Base-by-base conservation (phyloP, 2,797 vertebrate species). In the Poeciliopsis turneri region DNA sequence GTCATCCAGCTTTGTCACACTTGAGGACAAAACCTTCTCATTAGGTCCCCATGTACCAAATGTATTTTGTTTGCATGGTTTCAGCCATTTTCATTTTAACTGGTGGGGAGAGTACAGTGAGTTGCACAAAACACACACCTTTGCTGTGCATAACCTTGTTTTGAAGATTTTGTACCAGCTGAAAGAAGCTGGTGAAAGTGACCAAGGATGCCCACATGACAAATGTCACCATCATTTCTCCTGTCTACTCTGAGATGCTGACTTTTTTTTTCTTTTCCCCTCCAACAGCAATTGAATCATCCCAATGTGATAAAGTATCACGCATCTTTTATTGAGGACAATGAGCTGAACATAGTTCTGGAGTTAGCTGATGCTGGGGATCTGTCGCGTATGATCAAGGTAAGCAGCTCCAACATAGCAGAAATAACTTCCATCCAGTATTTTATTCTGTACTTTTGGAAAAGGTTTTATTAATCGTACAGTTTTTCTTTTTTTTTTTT, bases 221-320 rank as follows among this genome's bases (percentile, higher is more conserved):
- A 88, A 89, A 74, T 87, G 78, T 90, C 89, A 87, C 76, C 85
- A 78, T 47, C 83, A 81, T 81, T 72, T 86, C 78, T 59, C 78
- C 66, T 86, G 25, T 79, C 70, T 18, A 33, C 64, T 80, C 70
- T 90, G 43, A 80, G 83, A 79, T 71, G 20, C 43, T 66, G 33
- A 66, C 61, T 20, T 43, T 45, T 84, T 84, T 69, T 25, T 69
- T 76, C 47, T 13, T 59, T 59, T 64, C 13, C 46, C 10, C 57
- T 74, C 66, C 72, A 64, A 83, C 95, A 99, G 98, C 98, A 99
- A 98, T 89, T 99, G 94, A 99, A 99, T 92, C 98, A 99, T 88
- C 97, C 98, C 85, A 99, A 99, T 93, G 98, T 99, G 88, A 99
- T 99, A 93, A 99, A 99, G 94, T 99, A 99, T 87, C 98, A 98